Evolutionary conservation across 1,140 invertebrate genomes (phyloP).

Genomic region (Eurytemora carolleeae): DNA sequence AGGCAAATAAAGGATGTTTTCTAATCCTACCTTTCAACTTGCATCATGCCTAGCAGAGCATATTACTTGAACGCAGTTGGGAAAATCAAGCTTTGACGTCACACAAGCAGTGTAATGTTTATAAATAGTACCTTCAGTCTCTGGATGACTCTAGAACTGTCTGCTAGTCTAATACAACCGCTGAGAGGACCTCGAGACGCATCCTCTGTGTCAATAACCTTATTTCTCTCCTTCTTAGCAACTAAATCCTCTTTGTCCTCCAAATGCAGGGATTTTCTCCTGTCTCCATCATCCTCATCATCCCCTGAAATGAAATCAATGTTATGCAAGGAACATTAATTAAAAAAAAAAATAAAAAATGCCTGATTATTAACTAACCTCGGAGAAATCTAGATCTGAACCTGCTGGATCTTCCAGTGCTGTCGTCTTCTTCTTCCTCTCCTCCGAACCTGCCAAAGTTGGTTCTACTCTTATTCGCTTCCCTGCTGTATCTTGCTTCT

Average conservation of each 20-base stretch:
- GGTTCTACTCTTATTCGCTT: slow-evolving; percentile 18
- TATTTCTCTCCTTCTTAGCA: slow-evolving; percentile 43
- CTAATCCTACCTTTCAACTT: too few relatives aligned
- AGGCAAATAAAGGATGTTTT: too few relatives aligned
- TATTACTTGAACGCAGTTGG: too few relatives aligned
- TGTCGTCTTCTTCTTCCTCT: slow-evolving; percentile 22
- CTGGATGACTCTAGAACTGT: slow-evolving; percentile 69
- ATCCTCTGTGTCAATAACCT: slow-evolving; percentile 68
- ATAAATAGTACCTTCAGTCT: slow-evolving; percentile 47
- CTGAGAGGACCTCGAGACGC: slow-evolving; percentile 65
- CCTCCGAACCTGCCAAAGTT: slow-evolving; percentile 22
- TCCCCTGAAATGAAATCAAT: too few relatives aligned
- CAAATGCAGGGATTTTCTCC: slow-evolving; percentile 32
- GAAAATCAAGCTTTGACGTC: too few relatives aligned
- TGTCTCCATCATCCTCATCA: slow-evolving; percentile 12
- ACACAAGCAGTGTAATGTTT: too few relatives aligned
- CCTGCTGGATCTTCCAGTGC: slow-evolving; percentile 9
- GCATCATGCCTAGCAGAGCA: too few relatives aligned
- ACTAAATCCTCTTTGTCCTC: slow-evolving; percentile 20
- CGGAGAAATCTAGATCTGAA: slow-evolving; percentile 19
- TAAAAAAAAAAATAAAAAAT: too few relatives aligned
- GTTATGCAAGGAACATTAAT: too few relatives aligned
- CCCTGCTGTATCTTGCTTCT: slow-evolving; percentile 18
- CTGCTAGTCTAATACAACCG: slow-evolving; percentile 33
- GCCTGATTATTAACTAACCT: too few relatives aligned